Evolutionary conservation across 2,797 vertebrate genomes (phyloP).

Genomic region (Pantherophis vulpinus): DNA sequence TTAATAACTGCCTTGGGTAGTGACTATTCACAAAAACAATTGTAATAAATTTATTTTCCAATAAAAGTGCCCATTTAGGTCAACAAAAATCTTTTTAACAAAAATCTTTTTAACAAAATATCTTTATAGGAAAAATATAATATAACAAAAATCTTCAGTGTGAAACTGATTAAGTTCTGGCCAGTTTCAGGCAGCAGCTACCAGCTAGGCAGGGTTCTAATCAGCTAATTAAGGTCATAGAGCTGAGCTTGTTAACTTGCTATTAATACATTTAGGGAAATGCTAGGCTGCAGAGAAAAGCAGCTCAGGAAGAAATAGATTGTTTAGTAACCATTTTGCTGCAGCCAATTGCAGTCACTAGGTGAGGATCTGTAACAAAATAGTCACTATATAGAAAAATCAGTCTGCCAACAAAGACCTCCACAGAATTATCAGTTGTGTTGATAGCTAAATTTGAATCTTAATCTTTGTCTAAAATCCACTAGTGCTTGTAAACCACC

Average conservation of each 20-base stretch:
- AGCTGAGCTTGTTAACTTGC: background rate
- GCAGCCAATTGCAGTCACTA: background rate
- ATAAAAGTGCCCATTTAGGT: background rate
- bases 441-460: background rate
- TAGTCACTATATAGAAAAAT: background rate
- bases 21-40: background rate
- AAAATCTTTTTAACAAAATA: background rate
- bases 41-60: background rate
- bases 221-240: background rate
- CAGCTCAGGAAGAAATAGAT: background rate
- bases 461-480: background rate
- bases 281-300: background rate
- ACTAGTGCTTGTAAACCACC: background rate
- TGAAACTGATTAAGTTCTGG: background rate
- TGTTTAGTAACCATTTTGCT: background rate
- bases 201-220: background rate
- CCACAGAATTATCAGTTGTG: background rate
- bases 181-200: background rate
- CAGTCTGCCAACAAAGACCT: background rate
- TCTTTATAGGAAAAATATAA: background rate
- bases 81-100: background rate
- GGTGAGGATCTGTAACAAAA: background rate
- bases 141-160: background rate
- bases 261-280: background rate
- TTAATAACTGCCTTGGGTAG: background rate